Conservation (phyloP, 2,113 vertebrate species). For the Tretioscincus oriximinensis region DNA sequence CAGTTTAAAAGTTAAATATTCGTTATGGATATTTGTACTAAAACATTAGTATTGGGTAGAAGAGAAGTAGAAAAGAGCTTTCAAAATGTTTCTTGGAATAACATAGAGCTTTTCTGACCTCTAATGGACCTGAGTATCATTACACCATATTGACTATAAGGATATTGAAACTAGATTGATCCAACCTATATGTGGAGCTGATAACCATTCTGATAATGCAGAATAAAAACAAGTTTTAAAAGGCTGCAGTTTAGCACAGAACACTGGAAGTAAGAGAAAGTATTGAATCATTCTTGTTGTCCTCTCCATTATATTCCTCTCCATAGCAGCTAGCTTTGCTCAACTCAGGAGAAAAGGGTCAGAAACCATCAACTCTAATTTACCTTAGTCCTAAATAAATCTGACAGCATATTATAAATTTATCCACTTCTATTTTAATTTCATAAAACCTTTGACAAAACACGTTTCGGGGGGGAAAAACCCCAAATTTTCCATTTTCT, state of each 20-base stretch:
- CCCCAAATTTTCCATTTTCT: not conserved
- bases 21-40: not conserved
- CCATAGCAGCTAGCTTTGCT: not conserved
- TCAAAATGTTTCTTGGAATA: not conserved
- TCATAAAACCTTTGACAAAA: not conserved
- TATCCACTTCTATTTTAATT: not conserved
- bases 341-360: not conserved
- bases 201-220: not conserved
- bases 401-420: not conserved
- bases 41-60: not conserved
- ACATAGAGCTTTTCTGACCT: slow-evolving; percentile 14
- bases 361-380: not conserved
- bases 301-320: not conserved
- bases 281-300: not conserved
- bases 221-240: not conserved
- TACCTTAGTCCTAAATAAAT: not conserved
- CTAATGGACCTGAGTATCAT: not conserved
- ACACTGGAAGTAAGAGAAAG: not conserved
- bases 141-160: not conserved
- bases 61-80: not conserved
- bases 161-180: not conserved
- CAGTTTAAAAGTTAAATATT: not conserved
- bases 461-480: not conserved
- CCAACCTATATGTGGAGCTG: not conserved
- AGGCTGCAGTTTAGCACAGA: not conserved